Evolutionary conservation across 2,888 invertebrate species (phyloP), one percentile per base, ranked within the genome.

Genomic region (Drosophila cyrtoloma): DNA sequence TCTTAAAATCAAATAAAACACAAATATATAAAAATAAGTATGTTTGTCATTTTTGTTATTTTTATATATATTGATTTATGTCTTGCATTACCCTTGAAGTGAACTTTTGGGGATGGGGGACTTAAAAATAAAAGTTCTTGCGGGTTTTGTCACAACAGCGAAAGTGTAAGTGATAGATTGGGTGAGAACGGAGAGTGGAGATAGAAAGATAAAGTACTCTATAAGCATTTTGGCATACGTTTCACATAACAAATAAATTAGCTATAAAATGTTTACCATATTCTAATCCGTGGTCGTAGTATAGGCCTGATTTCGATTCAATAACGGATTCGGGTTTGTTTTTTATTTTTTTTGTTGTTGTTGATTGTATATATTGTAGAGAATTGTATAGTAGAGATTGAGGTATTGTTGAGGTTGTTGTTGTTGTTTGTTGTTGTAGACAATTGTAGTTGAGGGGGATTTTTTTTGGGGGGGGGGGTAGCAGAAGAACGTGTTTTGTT

Each of bases 251-350:
- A 88, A 75, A 86, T 91, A 88, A 92, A 90, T 81, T 82, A 92
- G 84, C 83, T 83, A 89, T 91, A 83, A 86, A 80, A 90, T 95
- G 94, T 94, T 97, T 97, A 97, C 97, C 97, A 97, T 96, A 97
- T 96, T 95, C 96, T 96, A 95, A 97, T 97, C 97, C 97, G 96
- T 95, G 97, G 97, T 95, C 97, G 96, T 94, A 97, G 95, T 94
- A 96, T 96, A 94, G 97, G 97, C 96, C 97, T 95, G 95, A 92
- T 92, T 91, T 75, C 79, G 69, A 58, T 58, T 66, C 72, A 62
- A 50, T 62, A 63, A 47, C 66, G 51, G 30, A 56, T 68, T 44
- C 42, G 42, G 47, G 78, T 73, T 71, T 65, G 55, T 69, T 64
- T 73, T 77, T 61, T 61, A 67, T 67, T 62, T 61, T 70, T 77